These are phyloP conservation scores for Steatocranus sp. DNA, from an alignment of 2,797 vertebrate species.

Conservation along the genomic window DNA sequence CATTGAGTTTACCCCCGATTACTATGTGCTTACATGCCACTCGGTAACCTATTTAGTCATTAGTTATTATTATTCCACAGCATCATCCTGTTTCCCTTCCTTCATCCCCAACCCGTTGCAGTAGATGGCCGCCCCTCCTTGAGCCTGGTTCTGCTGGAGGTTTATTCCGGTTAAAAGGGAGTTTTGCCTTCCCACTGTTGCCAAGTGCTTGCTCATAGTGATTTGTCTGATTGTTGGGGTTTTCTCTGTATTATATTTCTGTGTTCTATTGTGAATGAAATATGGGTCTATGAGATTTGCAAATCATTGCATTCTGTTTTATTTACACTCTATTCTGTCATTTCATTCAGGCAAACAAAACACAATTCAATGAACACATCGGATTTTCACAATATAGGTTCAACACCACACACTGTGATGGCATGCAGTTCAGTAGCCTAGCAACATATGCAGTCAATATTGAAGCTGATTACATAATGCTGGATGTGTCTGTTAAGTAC, in stretches of 20 bases:
- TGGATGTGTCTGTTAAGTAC: not conserved
- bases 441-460: not conserved
- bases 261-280: not conserved
- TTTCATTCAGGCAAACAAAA: not conserved
- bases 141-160: not conserved
- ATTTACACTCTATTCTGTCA: not conserved
- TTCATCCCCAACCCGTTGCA: not conserved
- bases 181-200: not conserved
- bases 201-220: not conserved
- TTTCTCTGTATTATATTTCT: not conserved
- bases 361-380: fast-evolving
- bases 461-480: not conserved
- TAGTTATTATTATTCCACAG: not conserved
- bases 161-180: not conserved
- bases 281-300: not conserved
- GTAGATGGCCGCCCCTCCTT: not conserved
- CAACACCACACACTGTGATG: not conserved
- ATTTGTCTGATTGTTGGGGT: fast-evolving
- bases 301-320: not conserved
- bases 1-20: not conserved
- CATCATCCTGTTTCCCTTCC: not conserved
- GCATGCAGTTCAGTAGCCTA: not conserved
- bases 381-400: not conserved
- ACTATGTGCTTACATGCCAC: not conserved
- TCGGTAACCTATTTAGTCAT: not conserved